phyloP scores from a whole-genome alignment of 2,113 vertebrate species.

The Ophthalmolycus amberensis region DNA sequence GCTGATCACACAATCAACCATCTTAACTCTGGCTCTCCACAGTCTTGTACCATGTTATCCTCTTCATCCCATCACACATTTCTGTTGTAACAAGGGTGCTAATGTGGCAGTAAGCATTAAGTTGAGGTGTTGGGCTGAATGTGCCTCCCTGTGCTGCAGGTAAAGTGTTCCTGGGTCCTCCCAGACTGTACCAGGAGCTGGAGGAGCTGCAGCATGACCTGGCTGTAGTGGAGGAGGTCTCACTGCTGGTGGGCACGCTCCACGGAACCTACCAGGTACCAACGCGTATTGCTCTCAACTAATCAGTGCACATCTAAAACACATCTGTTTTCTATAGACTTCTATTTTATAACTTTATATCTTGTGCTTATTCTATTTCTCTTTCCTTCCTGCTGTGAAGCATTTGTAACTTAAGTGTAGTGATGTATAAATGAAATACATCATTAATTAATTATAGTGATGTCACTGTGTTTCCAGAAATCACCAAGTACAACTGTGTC shows the following conservation, averaged over 20 bases:
- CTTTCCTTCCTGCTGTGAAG: background rate
- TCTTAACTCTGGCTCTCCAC: too few relatives aligned
- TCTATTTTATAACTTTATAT: background rate
- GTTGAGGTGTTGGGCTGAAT: background rate
- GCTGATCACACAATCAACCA: too few relatives aligned
- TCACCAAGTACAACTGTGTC: background rate
- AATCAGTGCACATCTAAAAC: background rate
- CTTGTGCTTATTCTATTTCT: background rate
- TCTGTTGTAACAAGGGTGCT: background rate
- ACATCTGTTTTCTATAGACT: background rate
- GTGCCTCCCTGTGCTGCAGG: slow-evolving; percentile 26
- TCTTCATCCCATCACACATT: background rate
- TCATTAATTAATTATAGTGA: background rate
- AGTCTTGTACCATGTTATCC: background rate
- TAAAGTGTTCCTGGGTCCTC: slow-evolving; percentile 43
- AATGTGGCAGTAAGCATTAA: background rate
- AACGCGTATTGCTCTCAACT: background rate
- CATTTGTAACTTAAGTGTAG: background rate
- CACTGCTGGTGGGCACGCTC: slow-evolving; percentile 52
- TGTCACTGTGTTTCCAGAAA: background rate
- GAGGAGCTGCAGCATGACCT: slow-evolving; percentile 65
- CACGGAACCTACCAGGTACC: slow-evolving; percentile 60
- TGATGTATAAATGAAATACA: background rate
- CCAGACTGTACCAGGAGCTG: slow-evolving; percentile 50
- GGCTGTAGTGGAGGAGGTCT: slow-evolving; percentile 60